phyloP scores from a whole-genome alignment of 2,888 invertebrate species.

The Podabrus alpinus region DNA sequence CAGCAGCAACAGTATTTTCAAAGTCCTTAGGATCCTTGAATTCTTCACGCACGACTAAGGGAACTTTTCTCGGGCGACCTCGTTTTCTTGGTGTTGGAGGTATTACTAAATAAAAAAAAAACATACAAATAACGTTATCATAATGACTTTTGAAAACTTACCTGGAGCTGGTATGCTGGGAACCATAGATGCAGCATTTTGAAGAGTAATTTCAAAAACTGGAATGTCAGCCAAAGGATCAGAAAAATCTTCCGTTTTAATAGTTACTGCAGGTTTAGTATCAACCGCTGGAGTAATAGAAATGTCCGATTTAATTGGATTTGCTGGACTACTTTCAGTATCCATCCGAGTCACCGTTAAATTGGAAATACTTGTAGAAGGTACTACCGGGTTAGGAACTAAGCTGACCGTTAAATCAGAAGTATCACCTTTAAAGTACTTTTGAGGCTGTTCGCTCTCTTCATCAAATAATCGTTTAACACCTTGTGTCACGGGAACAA shows the following conservation, averaged over 20 bases:
- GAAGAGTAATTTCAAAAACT: slow-evolving; percentile 41
- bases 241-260: slow-evolving; percentile 30
- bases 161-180: neutral
- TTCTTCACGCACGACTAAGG: slow-evolving; percentile 53
- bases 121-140: neutral
- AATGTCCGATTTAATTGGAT: neutral
- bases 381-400: slow-evolving; percentile 6
- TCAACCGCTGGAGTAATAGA: slow-evolving; percentile 1
- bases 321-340: neutral
- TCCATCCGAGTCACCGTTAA: neutral
- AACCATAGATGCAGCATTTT: slow-evolving; percentile 18
- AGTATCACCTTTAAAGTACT: slow-evolving; percentile 26
- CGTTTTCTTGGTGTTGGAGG: slow-evolving; percentile 52
- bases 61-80: slow-evolving; percentile 58
- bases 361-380: neutral
- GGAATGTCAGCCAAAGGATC: slow-evolving; percentile 42
- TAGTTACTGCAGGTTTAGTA: neutral
- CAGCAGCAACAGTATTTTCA: slow-evolving; percentile 8
- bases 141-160: neutral
- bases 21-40: slow-evolving; percentile 43
- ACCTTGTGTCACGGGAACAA: slow-evolving; percentile 40
- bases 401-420: slow-evolving; percentile 32
- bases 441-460: slow-evolving; percentile 24
- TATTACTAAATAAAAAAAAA: slow-evolving; percentile 25
- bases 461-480: slow-evolving; percentile 24